phyloP scores from a whole-genome alignment of 2,113 vertebrate species.

The cattle (Bos taurus) region DNA sequence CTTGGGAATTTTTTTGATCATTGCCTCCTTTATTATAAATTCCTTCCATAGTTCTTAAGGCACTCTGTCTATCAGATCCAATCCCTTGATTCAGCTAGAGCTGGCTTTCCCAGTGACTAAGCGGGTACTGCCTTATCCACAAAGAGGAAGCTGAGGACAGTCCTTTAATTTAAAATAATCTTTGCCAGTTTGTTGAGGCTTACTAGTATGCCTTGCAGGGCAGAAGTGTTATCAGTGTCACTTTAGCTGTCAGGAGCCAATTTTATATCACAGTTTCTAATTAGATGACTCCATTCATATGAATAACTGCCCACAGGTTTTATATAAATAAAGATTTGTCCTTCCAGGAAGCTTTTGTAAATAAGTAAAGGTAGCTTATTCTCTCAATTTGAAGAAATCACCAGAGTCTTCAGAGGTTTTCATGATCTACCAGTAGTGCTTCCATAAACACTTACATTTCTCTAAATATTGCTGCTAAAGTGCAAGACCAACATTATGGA shows the following conservation, averaged over 20 bases:
- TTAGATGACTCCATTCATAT: not conserved
- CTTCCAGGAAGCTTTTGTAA: not conserved
- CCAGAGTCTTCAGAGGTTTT: not conserved
- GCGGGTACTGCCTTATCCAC: not conserved
- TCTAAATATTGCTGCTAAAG: not conserved
- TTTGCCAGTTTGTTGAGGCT: not conserved
- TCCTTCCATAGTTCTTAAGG: not conserved
- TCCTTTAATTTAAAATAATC: not conserved
- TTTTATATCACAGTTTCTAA: not conserved
- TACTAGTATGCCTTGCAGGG: not conserved
- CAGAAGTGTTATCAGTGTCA: not conserved
- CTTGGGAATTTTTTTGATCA: not conserved
- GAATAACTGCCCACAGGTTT: not conserved
- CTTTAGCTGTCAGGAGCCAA: not conserved
- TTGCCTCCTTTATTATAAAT: not conserved
- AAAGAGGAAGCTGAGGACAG: not conserved
- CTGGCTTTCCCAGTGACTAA: not conserved
- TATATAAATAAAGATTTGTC: not conserved
- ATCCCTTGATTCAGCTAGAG: not conserved
- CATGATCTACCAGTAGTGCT: not conserved
- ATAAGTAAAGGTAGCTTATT: not conserved
- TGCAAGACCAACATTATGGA: not conserved
- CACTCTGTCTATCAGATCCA: not conserved
- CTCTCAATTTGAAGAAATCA: not conserved
- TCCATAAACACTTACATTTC: not conserved